Evolutionary conservation across 2,888 invertebrate species (phyloP).

Genomic region (Drosophila multiciliata): DNA sequence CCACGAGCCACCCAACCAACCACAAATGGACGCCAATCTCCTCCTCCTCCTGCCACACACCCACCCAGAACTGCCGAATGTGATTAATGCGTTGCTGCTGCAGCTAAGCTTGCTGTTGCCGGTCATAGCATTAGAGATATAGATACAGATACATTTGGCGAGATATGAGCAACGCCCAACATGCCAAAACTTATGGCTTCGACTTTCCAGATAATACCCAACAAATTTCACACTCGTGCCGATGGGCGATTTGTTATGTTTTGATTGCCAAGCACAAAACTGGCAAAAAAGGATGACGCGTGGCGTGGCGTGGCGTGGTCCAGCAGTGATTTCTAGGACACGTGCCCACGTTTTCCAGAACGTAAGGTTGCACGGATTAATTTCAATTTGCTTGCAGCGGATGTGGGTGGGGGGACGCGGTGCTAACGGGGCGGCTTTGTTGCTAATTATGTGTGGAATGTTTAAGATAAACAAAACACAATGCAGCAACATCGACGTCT

Average conservation of each 20-base stretch:
- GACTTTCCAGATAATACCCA: conserved; percentile 60
- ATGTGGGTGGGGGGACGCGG: conserved; percentile 16
- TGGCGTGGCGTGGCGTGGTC: conserved; percentile 49
- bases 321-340: conserved; percentile 58
- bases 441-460: conserved; percentile 80
- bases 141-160: conserved; percentile 44
- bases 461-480: conserved; percentile 76
- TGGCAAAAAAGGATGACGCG: conserved; percentile 50
- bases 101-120: conserved; percentile 68
- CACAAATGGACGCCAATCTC: conserved; percentile 54
- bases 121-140: conserved; percentile 45
- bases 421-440: conserved; percentile 56
- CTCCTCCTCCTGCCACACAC: background rate
- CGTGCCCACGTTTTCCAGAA: conserved; percentile 73
- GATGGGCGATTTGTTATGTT: conserved; percentile 68
- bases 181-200: conserved; percentile 70
- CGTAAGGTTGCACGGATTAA: conserved; percentile 82
- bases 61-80: conserved; percentile 62
- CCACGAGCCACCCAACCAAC: conserved; percentile 55
- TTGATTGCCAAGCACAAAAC: conserved; percentile 66
- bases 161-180: conserved; percentile 51
- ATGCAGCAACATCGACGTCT: conserved; percentile 51
- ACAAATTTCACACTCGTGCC: conserved; percentile 60
- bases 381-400: conserved; percentile 78
- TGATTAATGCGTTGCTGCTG: conserved; percentile 83